These are phyloP conservation scores for Chouioia cunea DNA, from an alignment of 2,888 invertebrate genomes.

Conservation along the genomic window DNA sequence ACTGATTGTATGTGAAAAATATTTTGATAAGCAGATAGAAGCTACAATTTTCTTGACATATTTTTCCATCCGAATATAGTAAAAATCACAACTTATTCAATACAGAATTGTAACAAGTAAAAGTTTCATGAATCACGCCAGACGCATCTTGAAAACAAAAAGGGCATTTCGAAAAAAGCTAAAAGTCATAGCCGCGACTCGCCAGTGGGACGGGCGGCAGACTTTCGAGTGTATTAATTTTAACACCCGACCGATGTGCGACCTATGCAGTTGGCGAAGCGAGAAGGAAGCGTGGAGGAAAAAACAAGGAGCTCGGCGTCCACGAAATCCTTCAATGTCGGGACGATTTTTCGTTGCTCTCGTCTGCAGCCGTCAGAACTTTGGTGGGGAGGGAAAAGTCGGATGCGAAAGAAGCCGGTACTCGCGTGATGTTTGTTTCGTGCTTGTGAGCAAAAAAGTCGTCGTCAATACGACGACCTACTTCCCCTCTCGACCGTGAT, in stretches of 20 bases:
- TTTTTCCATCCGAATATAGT: neutral
- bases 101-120: constrained; percentile 4
- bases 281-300: no score
- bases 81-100: neutral
- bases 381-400: constrained; percentile 29
- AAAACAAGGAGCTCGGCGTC: no score
- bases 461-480: constrained; percentile 15
- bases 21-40: no score
- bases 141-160: neutral
- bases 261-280: neutral
- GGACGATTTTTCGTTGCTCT: no score
- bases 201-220: neutral
- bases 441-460: constrained; percentile 55
- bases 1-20: no score
- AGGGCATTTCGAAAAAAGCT: neutral
- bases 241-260: constrained; percentile 32
- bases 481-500: constrained; percentile 33
- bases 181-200: no score
- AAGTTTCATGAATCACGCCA: constrained; percentile 5
- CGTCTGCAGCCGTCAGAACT: constrained; percentile 31
- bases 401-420: constrained; percentile 44
- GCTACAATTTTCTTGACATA: no score
- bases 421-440: constrained; percentile 51
- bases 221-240: constrained; percentile 37
- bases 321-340: no score